Percentiles rank a stretch among this genome's conserved stretches.
Evolutionary conservation across 2,113 vertebrate genomes (phyloP).

Genomic region (Sitta europaea): DNA sequence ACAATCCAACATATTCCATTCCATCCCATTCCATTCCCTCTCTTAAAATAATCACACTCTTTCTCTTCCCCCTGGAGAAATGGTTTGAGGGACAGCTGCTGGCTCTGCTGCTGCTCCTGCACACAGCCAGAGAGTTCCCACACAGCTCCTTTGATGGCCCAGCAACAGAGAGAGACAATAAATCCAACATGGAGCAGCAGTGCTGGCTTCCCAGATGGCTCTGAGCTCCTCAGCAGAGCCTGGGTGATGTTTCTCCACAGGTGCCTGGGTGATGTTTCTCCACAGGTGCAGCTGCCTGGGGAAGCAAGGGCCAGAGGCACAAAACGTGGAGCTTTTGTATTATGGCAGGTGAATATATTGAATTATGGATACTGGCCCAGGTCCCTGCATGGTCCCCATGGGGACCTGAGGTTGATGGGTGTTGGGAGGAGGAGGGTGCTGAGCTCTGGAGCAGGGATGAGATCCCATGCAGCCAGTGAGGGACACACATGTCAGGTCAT

Average conservation of each 20-base stretch:
- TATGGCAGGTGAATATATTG: not conserved
- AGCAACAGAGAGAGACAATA: not conserved
- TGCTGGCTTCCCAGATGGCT: not conserved
- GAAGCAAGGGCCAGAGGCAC: not conserved
- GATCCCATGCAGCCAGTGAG: accelerated
- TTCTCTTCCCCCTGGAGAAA: not conserved
- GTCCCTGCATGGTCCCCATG: not conserved
- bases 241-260: not conserved
- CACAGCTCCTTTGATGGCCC: slow-evolving; percentile 45
- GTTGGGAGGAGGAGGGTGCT: not conserved
- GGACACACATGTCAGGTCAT: accelerated
- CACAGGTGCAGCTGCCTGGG: not conserved
- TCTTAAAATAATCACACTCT: not conserved
- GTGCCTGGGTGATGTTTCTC: not conserved
- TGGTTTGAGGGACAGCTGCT: not conserved
- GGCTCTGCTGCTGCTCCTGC: not conserved
- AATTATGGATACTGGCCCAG: accelerated
- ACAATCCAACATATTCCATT: not conserved
- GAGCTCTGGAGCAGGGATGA: not conserved
- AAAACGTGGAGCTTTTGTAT: accelerated
- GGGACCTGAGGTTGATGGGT: accelerated
- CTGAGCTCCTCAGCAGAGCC: accelerated
- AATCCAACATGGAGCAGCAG: slow-evolving; percentile 23
- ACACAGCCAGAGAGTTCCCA: not conserved
- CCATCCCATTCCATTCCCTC: not conserved